Evolutionary conservation across 2,888 invertebrate genomes (phyloP), one percentile per base, ranked within the genome.

Genomic region (Scaptomyza parva): DNA sequence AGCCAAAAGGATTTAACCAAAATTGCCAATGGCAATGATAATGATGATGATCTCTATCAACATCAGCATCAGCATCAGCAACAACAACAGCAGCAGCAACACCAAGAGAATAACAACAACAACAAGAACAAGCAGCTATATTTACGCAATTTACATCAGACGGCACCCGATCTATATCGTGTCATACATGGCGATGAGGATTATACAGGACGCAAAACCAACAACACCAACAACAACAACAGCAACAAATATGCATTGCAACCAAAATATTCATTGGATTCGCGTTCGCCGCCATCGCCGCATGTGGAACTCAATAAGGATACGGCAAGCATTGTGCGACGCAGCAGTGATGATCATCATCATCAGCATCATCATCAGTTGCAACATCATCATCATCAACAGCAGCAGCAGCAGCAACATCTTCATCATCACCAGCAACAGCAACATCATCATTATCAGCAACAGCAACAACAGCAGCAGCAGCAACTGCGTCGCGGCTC

Each of bases 1-100:
- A 96, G 96, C 90, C 96, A 96, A 88, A 94, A 95, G 67, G 96
- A 97, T 90, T 91, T 97, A 24, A 94, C 95, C 24, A 95, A 94
- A 85, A 94, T 94, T 8, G 90, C 89, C 17, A 90, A 48, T 48
- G 48, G 62, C 39, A 73, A 68, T 28, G 88, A 88, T 2, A 37
- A 37, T 3, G 37, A 37, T 17, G 77, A 88, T 14, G 75, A 79
- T 37, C 59, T 60, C 37, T 66, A 70, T 4, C 57, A 30, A 30
- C 30, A n/a, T n/a, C n/a, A n/a, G n/a, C n/a, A 24, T 26, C 44
- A 44, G 44, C 26, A 11, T 14, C 44, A 44, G 14, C 44, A 24
- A 3, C 44, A 12, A 0, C 44, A 45, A 2, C 44, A 44, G 0
- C 43, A 44, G 11, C 43, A 43, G 2, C 44, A 44, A 8, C 12